phyloP scores from a whole-genome alignment of 2,113 vertebrate genomes.

The Hymenochirus boettgeri region DNA sequence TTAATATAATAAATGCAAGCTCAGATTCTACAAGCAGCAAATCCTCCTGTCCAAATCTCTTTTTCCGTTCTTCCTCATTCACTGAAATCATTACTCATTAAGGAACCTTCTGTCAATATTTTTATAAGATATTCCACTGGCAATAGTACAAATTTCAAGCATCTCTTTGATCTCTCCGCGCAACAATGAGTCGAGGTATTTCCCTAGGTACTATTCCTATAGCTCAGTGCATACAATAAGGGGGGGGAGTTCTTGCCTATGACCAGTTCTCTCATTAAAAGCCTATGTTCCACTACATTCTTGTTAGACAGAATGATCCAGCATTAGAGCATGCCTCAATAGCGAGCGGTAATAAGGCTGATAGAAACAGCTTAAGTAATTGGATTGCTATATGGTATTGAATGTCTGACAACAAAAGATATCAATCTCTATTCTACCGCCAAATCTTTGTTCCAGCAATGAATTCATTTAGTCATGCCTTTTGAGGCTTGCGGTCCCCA shows the following conservation, averaged over 20 bases:
- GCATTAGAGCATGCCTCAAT: constrained; percentile 76
- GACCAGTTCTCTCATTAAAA: constrained; percentile 75
- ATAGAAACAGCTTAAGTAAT: constrained; percentile 95
- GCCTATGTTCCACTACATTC: constrained; percentile 87
- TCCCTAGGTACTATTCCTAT: constrained; percentile 66
- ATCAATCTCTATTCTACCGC: constrained; percentile 83
- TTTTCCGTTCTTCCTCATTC: too few species aligned
- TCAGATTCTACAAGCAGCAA: too few species aligned
- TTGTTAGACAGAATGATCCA: constrained; percentile 75
- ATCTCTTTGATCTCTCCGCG: constrained; percentile 71
- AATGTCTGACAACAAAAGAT: constrained; percentile 95
- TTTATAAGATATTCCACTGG: constrained; percentile 55
- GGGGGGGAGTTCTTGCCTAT: constrained; percentile 55
- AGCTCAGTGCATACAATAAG: constrained; percentile 58
- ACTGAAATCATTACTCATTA: background rate
- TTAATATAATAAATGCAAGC: too few species aligned
- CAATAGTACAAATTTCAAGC: constrained; percentile 60
- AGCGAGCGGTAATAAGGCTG: constrained; percentile 75
- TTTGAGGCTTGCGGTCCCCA: constrained; percentile 59
- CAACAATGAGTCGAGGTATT: constrained; percentile 56
- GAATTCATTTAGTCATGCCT: constrained; percentile 85
- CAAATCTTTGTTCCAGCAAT: constrained; percentile 83
- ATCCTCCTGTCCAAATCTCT: too few species aligned
- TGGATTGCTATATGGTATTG: constrained; percentile 93
- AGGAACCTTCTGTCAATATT: constrained; percentile 53